Percentiles rank a stretch among this genome's conserved stretches.
Conservation (phyloP, 2,797 vertebrate genomes). For the Sebastes oblongus region DNA sequence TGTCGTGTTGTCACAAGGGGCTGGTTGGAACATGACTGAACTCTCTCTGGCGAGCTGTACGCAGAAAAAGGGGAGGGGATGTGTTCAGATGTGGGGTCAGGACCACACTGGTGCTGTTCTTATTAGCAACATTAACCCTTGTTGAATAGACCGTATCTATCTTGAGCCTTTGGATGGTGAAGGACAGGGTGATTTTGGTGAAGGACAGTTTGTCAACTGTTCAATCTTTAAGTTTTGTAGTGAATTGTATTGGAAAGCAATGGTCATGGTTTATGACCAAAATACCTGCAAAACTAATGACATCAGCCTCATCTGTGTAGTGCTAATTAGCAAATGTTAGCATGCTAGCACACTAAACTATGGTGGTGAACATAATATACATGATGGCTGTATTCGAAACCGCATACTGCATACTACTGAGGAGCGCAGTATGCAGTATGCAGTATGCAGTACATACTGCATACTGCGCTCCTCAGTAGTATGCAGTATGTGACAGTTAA, state of each 20-base stretch:
- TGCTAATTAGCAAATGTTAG: not conserved
- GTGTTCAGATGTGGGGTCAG: slow-evolving; percentile 51
- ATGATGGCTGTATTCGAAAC: not conserved
- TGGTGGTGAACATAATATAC: not conserved
- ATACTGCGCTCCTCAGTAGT: no score
- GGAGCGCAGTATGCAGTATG: no score
- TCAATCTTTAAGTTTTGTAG: not conserved
- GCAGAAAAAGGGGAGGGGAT: slow-evolving; percentile 13
- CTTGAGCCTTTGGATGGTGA: not conserved
- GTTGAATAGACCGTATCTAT: not conserved
- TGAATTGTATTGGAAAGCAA: not conserved
- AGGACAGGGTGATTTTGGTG: not conserved
- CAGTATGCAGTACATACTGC: no score
- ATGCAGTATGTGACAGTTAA: no score
- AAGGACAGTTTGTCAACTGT: not conserved
- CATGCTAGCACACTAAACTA: not conserved
- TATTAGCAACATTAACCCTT: slow-evolving; percentile 27
- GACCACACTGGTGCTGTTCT: slow-evolving; percentile 33
- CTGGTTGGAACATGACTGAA: slow-evolving; percentile 68
- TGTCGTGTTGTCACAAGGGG: slow-evolving; percentile 69
- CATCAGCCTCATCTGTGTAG: not conserved
- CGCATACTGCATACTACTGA: no score
- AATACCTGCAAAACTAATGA: not conserved
- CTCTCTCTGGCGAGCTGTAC: slow-evolving; percentile 50
- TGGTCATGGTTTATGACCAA: not conserved